Conservation (phyloP, 2,113 vertebrate species). For the Melospiza melodia region DNA sequence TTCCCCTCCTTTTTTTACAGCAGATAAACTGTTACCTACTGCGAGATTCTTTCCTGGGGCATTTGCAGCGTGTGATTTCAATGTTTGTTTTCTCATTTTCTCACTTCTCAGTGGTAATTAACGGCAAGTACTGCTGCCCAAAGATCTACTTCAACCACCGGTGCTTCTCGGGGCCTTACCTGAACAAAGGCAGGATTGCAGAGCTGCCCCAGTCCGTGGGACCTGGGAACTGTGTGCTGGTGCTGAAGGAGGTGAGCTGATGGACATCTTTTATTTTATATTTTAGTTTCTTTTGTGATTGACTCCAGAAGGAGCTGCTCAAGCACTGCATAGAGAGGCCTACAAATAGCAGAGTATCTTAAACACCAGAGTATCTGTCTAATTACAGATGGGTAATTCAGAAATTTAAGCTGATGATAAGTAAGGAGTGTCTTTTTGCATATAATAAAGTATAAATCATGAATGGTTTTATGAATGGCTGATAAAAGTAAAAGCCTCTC, state of each 20-base stretch:
- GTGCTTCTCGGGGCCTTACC: conserved; percentile 97
- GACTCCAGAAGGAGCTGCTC: too few relatives aligned
- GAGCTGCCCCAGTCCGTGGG: conserved; percentile 97
- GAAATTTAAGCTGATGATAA: neutral
- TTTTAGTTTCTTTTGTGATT: too few relatives aligned
- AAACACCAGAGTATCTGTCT: neutral
- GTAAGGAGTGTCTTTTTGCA: neutral
- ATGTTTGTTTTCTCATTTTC: conserved; percentile 62
- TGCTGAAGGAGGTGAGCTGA: conserved; percentile 92
- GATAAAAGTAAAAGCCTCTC: neutral
- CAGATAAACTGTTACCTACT: neutral
- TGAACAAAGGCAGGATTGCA: conserved; percentile 97
- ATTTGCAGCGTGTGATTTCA: neutral
- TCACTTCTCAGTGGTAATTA: conserved; percentile 77
- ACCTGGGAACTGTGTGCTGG: conserved; percentile 94
- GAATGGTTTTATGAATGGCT: neutral
- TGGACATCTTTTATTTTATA: too few relatives aligned
- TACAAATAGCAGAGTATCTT: neutral
- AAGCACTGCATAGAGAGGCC: too few relatives aligned
- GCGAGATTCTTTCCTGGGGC: neutral
- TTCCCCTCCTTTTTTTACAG: neutral
- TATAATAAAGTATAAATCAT: neutral
- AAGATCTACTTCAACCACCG: conserved; percentile 99
- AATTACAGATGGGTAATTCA: neutral
- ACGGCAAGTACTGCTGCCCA: conserved; percentile 95